A percentile compares a stretch with the other conserved stretches of the same genome.
Evolutionary conservation across 2,888 invertebrate genomes (phyloP).

Genomic region (Lomographa bimaculata): DNA sequence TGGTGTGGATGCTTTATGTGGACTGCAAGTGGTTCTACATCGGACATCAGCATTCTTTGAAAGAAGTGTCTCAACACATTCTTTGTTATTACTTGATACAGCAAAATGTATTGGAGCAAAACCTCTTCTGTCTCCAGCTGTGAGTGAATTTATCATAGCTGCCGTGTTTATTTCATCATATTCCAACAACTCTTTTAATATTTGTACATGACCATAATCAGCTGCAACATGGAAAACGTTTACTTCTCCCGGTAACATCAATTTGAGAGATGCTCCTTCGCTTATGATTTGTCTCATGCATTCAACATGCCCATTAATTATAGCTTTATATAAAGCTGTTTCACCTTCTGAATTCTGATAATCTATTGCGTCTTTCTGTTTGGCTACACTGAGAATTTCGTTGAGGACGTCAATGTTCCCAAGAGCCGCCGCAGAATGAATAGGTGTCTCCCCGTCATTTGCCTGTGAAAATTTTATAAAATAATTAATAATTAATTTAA

Average conservation of each 20-base stretch:
- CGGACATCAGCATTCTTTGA: slow-evolving; percentile 71
- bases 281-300: slow-evolving; percentile 71
- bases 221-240: slow-evolving; percentile 85
- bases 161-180: slow-evolving; percentile 59
- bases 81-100: slow-evolving; percentile 72
- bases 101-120: slow-evolving; percentile 82
- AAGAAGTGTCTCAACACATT: slow-evolving; percentile 72
- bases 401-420: slow-evolving; percentile 75
- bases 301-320: slow-evolving; percentile 62
- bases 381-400: slow-evolving; percentile 76
- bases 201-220: slow-evolving; percentile 77
- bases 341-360: slow-evolving; percentile 73
- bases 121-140: slow-evolving; percentile 65
- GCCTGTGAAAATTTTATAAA: slow-evolving; percentile 48
- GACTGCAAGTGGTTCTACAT: slow-evolving; percentile 65
- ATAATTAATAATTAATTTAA: too few species aligned
- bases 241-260: slow-evolving; percentile 66
- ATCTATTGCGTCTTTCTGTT: slow-evolving; percentile 73
- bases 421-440: slow-evolving; percentile 79
- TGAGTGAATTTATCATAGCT: slow-evolving; percentile 55
- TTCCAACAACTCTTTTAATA: slow-evolving; percentile 78
- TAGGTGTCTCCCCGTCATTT: slow-evolving; percentile 76
- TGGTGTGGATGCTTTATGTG: slow-evolving; percentile 69
- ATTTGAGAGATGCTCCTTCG: slow-evolving; percentile 72
- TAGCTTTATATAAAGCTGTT: slow-evolving; percentile 76